phyloP scores from a whole-genome alignment of 2,888 invertebrate genomes.

The Falcaria lacertinaria region DNA sequence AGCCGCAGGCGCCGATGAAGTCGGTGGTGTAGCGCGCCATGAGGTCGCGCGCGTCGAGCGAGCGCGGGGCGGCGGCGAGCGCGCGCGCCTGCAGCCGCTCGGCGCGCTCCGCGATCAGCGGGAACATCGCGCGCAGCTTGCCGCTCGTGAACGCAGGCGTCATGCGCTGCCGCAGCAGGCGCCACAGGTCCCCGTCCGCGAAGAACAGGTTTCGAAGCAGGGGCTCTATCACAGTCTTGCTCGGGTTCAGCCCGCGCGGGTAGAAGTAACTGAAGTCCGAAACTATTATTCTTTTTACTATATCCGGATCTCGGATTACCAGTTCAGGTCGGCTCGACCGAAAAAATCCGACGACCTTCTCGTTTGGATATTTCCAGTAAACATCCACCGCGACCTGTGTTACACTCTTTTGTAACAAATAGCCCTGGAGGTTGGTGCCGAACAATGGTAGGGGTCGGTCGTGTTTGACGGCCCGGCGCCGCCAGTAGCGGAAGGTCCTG shows the following conservation, averaged over 20 bases:
- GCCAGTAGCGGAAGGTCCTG: constrained; percentile 44
- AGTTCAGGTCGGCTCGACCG: constrained; percentile 36
- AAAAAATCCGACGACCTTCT: constrained; percentile 46
- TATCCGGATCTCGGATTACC: constrained; percentile 43
- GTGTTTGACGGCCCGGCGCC: constrained; percentile 39
- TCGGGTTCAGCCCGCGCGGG: constrained; percentile 36
- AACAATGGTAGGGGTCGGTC: constrained; percentile 38
- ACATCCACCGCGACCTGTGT: constrained; percentile 34
- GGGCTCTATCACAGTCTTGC: constrained; percentile 38
- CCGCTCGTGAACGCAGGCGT: constrained; percentile 52
- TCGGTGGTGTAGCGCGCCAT: not conserved
- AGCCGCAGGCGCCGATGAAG: constrained; percentile 7
- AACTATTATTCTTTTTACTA: constrained; percentile 37
- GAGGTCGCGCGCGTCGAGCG: not conserved
- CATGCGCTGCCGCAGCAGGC: constrained; percentile 50
- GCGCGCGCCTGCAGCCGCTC: constrained; percentile 31
- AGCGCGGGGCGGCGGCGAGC: not conserved
- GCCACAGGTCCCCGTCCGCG: constrained; percentile 47
- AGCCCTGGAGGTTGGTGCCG: constrained; percentile 32
- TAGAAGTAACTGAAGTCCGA: constrained; percentile 44
- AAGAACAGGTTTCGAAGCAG: constrained; percentile 35
- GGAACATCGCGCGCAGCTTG: constrained; percentile 55
- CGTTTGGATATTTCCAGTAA: constrained; percentile 47
- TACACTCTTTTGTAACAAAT: constrained; percentile 31
- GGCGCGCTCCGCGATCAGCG: constrained; percentile 49